Base-by-base conservation (phyloP, 2,797 vertebrate genomes). In the Onychomys arenicola region DNA sequence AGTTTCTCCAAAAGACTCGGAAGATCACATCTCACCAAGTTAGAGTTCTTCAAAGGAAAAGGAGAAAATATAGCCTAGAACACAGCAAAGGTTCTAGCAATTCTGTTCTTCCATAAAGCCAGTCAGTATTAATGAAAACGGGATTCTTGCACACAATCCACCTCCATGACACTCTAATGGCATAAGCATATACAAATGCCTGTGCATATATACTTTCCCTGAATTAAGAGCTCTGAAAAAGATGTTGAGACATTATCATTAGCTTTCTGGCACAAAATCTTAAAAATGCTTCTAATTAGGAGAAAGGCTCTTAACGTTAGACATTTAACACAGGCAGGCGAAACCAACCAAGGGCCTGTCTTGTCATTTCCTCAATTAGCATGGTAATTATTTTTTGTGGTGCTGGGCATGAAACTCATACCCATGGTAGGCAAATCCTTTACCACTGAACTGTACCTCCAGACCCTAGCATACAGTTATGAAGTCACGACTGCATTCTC, bases 41-140 rank as follows among this genome's bases (percentile, higher is more conserved):
- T 86, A 84, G 91, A 89, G 91, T 94, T 67, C 63, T 90, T 92
- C 84, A 83, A 61, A 96, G n/a, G 46, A 92, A 83, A 95, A 94
- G 77, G 17, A 52, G 59, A 82, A 5, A 92, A 10, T 81, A 71
- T 2, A 43, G 43, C 14, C 29, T 65, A 65, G 3, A 94, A 81
- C 2, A 84, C 23, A 97, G 89, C 46, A 61, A 93, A 93, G 76
- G 59, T 11, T 69, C 77, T 40, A 61, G 29, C 19, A 92, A 96
- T 61, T 19, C 49, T 69, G 6, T n/a, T 95, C 91, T 89, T 90
- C 78, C 55, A 67, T 10, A 89, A 91, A 83, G 12, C 10, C 59
- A 43, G 46, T 63, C 34, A 86, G 5, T 40, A 86, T 25, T 21
- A 94, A 83, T 16, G 21, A 75, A 76, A 61, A 87, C 57, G 82